Conservation (phyloP, 2,797 vertebrate species). For the Pipistrellus kuhlii region DNA sequence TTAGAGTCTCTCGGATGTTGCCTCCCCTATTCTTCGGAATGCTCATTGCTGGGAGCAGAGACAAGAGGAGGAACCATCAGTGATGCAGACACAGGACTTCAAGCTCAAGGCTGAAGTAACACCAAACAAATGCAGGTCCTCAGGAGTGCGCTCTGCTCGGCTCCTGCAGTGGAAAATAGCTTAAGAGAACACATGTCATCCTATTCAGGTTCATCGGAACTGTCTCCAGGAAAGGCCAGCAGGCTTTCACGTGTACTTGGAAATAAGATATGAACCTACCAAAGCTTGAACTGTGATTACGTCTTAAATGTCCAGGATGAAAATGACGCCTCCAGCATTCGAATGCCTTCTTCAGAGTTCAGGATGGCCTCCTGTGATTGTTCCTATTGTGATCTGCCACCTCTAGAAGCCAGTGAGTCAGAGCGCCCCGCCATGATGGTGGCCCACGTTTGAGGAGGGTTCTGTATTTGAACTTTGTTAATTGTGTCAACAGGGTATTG, state of each 20-base stretch:
- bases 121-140: conserved; percentile 90
- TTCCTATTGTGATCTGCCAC: conserved; percentile 91
- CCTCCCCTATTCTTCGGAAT: conserved; percentile 90
- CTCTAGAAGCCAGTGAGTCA: neutral
- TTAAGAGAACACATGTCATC: conserved; percentile 93
- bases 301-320: conserved; percentile 92
- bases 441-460: neutral
- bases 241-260: conserved; percentile 91
- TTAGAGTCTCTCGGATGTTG: conserved; percentile 90
- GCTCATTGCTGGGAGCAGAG: conserved; percentile 90
- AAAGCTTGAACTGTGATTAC: conserved; percentile 92
- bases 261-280: conserved; percentile 91
- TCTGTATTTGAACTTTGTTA: neutral
- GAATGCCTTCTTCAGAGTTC: conserved; percentile 90
- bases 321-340: conserved; percentile 89
- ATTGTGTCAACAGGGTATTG: neutral
- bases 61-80: conserved; percentile 90
- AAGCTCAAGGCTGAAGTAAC: conserved; percentile 91
- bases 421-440: neutral
- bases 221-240: conserved; percentile 93
- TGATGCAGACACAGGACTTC: conserved; percentile 93
- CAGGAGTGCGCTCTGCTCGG: conserved; percentile 88
- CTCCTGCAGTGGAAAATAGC: conserved; percentile 85
- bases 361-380: conserved; percentile 91
- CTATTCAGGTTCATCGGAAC: conserved; percentile 91